Percentiles rank a stretch among this genome's conserved stretches.
Conservation (phyloP, 2,888 invertebrate species). For the Apamea sordens region DNA sequence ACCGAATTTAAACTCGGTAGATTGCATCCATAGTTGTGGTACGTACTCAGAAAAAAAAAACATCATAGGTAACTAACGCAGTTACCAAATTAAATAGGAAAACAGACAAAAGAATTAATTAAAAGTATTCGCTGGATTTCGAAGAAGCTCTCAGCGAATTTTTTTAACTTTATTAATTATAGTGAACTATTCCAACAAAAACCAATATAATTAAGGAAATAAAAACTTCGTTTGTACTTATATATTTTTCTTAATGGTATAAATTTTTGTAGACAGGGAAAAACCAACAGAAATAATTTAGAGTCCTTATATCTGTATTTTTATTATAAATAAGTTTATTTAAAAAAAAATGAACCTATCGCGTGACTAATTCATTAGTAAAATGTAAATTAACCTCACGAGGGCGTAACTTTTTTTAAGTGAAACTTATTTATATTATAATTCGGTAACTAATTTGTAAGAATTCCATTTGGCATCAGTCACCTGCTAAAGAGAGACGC, state of each 20-base stretch:
- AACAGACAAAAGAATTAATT: not conserved
- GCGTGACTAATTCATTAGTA: constrained; percentile 9
- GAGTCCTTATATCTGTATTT: no score
- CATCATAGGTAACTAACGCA: not conserved
- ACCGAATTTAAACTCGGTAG: no score
- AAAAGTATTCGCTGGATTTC: not conserved
- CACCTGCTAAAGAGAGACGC: not conserved
- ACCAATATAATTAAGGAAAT: no score
- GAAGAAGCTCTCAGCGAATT: no score
- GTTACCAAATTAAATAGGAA: not conserved
- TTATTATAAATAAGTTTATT: no score
- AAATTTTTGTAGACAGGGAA: no score
- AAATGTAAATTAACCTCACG: not conserved
- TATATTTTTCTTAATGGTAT: no score
- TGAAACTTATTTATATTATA: constrained; percentile 5
- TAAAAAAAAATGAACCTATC: not conserved
- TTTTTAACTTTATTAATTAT: no score
- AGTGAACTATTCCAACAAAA: no score
- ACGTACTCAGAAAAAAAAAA: not conserved
- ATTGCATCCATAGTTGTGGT: not conserved
- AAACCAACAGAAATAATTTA: no score
- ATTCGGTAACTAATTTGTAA: constrained; percentile 11
- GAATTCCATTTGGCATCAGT: constrained; percentile 1
- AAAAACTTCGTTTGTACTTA: no score
- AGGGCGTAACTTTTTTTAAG: not conserved